Base-by-base conservation (phyloP, 1,140 invertebrate genomes). In the Zophobas morio region DNA sequence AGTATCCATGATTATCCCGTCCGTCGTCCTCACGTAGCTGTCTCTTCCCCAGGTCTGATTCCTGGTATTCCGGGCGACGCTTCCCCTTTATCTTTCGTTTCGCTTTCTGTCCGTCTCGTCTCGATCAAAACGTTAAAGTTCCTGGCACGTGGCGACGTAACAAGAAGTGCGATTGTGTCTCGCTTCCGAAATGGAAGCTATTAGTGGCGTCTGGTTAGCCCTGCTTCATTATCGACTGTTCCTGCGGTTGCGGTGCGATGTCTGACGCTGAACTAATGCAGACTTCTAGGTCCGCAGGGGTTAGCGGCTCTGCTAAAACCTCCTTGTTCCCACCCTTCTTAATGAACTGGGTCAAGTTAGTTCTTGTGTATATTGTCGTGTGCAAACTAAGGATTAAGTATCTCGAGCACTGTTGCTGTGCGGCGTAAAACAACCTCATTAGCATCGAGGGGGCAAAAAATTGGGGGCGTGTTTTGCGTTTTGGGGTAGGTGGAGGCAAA, bases 221-320 rank as follows among this genome's bases (percentile, higher is more conserved):
- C 60, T 32, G 60, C 60, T 66, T 66, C 39, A 66, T 66, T 66
- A 66, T 66, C 60, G 60, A 66, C 60, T 66, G 60, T 39, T 42
- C 39, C 39, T 66, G 60, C 39, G 60, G 60, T 66, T 66, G 60
- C 60, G 60, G 39, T 66, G 57, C 36, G 36, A 63, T 63, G 60
- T 66, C 60, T 66, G 60, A 66, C 60, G 37, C 60, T 66, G 20
- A 66, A 66, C 60, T 66, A 66, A 66, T 66, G 60, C 39, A 66
- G 60, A 66, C 60, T 66, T 66, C 39, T 39, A 66, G 39, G 60
- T 66, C 60, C 60, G 39, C 39, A 66, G 60, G 60, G 60, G 60
- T 66, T 66, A 66, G 39, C 60, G 60, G 60, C 60, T 66, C 60
- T 66, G 37, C 60, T 66, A 39, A 51, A 20, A 51, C 49, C 49